phyloP scores from a whole-genome alignment of 2,888 invertebrate species.

The Abscondita cerata region DNA sequence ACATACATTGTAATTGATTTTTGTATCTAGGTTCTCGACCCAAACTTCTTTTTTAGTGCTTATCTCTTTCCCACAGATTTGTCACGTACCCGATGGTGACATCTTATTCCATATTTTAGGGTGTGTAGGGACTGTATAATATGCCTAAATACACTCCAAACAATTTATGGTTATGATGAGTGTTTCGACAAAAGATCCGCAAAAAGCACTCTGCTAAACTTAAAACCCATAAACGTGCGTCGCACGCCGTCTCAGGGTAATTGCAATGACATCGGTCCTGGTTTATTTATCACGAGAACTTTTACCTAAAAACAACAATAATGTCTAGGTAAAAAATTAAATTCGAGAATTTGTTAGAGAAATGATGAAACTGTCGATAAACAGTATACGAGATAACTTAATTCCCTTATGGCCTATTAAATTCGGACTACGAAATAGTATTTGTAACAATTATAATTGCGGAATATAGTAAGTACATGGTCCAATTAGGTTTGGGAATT shows the following conservation, averaged over 20 bases:
- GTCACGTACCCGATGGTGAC: constrained; percentile 5
- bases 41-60: constrained; percentile 9
- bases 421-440: constrained; percentile 42
- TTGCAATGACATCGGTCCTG: no score
- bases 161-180: no score
- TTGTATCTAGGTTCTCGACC: constrained; percentile 3
- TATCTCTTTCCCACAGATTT: constrained; percentile 16
- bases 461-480: constrained; percentile 15
- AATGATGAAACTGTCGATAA: constrained; percentile 43
- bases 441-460: constrained; percentile 43
- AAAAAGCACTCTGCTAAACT: no score
- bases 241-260: no score
- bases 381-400: constrained; percentile 44
- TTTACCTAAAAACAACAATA: no score
- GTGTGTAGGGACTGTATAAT: neutral
- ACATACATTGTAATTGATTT: constrained; percentile 16
- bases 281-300: no score
- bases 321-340: no score
- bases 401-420: constrained; percentile 45
- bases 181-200: no score
- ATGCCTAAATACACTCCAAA: no score
- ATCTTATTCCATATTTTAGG: constrained; percentile 10
- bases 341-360: constrained; percentile 20
- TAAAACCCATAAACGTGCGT: no score
- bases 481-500: constrained; percentile 18